Base-by-base conservation (phyloP, 2,113 vertebrate species). In the Nettapus auritus region DNA sequence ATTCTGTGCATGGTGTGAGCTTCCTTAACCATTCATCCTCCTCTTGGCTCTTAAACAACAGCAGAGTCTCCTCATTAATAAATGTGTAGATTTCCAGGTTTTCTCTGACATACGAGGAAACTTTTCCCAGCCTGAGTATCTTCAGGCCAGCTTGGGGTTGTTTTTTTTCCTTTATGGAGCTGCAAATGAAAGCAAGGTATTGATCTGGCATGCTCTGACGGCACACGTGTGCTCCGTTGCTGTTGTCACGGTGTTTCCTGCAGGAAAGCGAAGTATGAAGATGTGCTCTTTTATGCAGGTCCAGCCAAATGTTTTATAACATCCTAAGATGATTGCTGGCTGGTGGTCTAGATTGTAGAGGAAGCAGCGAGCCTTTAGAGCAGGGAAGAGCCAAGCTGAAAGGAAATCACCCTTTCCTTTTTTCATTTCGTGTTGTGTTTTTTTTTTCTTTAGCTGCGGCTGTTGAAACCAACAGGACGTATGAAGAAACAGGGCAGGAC, bases 391-490 rank as follows among this genome's bases (percentile, higher is more conserved):
- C 79, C 31, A 28, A 36, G 82, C 90, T 83, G 18, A 62, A 62
- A 97, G 94, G 86, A 96, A 96, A 93, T 88, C 69, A 78, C 74
- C 70, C 46, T 85, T 96, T 95, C 64, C 68, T 93, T 85, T 88
- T 73, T 28, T 7, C 6, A 18, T 21, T 28, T 71, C 62, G 28
- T 11, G 26, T 48, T 6, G n/a, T n/a, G n/a, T 5, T 34, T 46
- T 55, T 20, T 46, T 50, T 22, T 67, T 53, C 53, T 89, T 25
- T 5, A 71, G 80, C 52, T 52, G 1, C 33, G 21, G 2, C 21
- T 44, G 50, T 66, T 80, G 63, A 67, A 71, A 50, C 28, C 34
- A 28, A 25, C 42, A 86, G 86, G 56, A 75, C 10, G 0, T 3
- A 0, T 26, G 28, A 67, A 66, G 77, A 77, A 18, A 57, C 21